Percentiles rank a stretch among this genome's conserved stretches.
These are phyloP conservation scores for Lypha dubia DNA, from an alignment of 2,888 invertebrate genomes.

Conservation along the genomic window DNA sequence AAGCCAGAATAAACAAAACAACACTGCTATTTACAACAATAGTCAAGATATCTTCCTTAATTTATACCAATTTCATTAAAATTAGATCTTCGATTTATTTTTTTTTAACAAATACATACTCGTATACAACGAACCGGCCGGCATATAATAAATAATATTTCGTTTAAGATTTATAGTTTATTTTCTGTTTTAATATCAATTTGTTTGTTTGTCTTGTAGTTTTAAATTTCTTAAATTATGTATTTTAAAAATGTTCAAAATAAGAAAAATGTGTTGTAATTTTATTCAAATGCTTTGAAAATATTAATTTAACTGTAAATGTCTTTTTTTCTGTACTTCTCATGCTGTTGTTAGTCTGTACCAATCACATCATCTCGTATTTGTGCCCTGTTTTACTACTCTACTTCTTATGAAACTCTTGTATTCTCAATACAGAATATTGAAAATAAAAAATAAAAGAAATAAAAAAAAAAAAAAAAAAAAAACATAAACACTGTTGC, in stretches of 20 bases:
- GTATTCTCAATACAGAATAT: constrained; percentile 44
- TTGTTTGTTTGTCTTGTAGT: constrained; percentile 30
- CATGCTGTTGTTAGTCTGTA: constrained; percentile 56
- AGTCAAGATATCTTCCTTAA: constrained; percentile 44
- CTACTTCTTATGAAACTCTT: constrained; percentile 6
- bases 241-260: constrained; percentile 38
- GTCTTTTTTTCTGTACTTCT: constrained; percentile 15
- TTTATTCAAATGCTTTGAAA: constrained; percentile 33
- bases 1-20: constrained; percentile 45
- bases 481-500: constrained; percentile 16
- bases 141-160: too few relatives aligned
- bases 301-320: constrained; percentile 36
- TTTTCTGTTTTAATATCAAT: background rate
- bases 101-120: constrained; percentile 5
- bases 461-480: constrained; percentile 25
- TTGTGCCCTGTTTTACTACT: constrained; percentile 49
- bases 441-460: constrained; percentile 34
- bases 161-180: constrained; percentile 5
- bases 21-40: constrained; percentile 55
- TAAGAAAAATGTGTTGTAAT: constrained; percentile 11
- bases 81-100: background rate
- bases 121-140: constrained; percentile 65
- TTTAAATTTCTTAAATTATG: constrained; percentile 36
- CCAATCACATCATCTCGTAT: constrained; percentile 34
- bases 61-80: constrained; percentile 5